A percentile compares a stretch with the other conserved stretches of the same genome.
Evolutionary conservation across 1,140 invertebrate genomes (phyloP).

Genomic region (Trissolcus basalis): DNA sequence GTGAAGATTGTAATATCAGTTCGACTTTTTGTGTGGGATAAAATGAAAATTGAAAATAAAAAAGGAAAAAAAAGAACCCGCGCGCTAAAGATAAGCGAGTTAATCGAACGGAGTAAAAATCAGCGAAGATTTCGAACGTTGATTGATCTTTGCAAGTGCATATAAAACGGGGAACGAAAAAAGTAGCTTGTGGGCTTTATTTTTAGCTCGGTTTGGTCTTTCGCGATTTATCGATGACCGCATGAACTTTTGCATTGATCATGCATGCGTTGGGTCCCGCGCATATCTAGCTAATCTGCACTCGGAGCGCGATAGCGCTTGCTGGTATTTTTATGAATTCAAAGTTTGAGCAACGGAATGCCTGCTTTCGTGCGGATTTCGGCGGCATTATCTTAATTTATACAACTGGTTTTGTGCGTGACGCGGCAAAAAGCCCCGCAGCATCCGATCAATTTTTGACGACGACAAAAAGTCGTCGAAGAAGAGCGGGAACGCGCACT

Average conservation of each 20-base stretch:
- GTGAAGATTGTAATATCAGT: no score
- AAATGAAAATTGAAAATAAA: no score
- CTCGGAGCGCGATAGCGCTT: constrained; percentile 7
- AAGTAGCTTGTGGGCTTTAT: constrained; percentile 11
- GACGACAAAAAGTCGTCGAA: constrained; percentile 24
- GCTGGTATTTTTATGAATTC: constrained; percentile 42
- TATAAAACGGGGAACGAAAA: background rate
- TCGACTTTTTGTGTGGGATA: no score
- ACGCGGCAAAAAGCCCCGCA: constrained; percentile 25
- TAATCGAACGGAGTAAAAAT: background rate
- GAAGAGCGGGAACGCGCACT: background rate
- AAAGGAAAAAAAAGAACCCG: no score
- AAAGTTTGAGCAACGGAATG: constrained; percentile 29
- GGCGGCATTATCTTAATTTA: constrained; percentile 51
- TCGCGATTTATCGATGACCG: constrained; percentile 41
- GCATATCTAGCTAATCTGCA: constrained; percentile 30
- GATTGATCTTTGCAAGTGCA: background rate
- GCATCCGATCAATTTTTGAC: constrained; percentile 32
- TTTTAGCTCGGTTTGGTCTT: constrained; percentile 20
- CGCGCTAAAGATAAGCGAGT: no score
- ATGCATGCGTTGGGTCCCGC: constrained; percentile 14
- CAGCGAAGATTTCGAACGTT: background rate
- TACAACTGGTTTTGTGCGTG: constrained; percentile 39
- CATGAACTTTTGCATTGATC: constrained; percentile 42
- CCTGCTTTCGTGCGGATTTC: constrained; percentile 27